Conservation (phyloP, 2,888 invertebrate genomes). For the Meghimatium bilineatum region DNA sequence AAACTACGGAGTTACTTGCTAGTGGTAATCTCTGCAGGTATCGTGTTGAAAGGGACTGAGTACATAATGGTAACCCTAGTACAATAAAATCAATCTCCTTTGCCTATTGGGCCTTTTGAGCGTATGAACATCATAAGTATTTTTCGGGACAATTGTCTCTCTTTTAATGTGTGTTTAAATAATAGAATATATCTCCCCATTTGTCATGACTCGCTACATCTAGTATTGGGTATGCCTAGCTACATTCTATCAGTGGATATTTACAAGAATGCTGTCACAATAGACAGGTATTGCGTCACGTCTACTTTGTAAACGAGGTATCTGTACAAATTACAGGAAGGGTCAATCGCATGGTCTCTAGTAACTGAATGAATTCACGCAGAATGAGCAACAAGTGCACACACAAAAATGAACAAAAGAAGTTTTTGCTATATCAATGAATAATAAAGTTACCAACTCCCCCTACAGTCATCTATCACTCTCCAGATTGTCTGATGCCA, state of each 20-base stretch:
- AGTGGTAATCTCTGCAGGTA: too few relatives aligned
- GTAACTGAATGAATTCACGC: not conserved
- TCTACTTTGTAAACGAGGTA: not conserved
- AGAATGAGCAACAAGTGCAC: not conserved
- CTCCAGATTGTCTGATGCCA: conserved; percentile 43
- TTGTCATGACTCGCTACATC: too few relatives aligned
- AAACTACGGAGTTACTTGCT: too few relatives aligned
- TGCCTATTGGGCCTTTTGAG: too few relatives aligned
- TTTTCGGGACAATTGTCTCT: too few relatives aligned
- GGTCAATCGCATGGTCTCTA: not conserved
- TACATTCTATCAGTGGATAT: not conserved
- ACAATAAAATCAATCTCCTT: too few relatives aligned
- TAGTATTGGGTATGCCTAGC: not conserved
- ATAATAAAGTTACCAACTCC: not conserved
- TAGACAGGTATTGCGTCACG: not conserved
- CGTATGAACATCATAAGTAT: too few relatives aligned
- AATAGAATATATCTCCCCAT: too few relatives aligned
- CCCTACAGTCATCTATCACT: conserved; percentile 35
- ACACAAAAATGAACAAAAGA: not conserved
- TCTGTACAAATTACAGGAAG: not conserved
- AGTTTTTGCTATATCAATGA: not conserved
- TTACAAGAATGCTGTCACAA: not conserved
- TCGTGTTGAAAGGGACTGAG: too few relatives aligned
- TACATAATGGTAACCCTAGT: too few relatives aligned
- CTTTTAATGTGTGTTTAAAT: too few relatives aligned